Evolutionary conservation across 2,888 invertebrate species (phyloP).

Genomic region (Drosophila monieri): DNA sequence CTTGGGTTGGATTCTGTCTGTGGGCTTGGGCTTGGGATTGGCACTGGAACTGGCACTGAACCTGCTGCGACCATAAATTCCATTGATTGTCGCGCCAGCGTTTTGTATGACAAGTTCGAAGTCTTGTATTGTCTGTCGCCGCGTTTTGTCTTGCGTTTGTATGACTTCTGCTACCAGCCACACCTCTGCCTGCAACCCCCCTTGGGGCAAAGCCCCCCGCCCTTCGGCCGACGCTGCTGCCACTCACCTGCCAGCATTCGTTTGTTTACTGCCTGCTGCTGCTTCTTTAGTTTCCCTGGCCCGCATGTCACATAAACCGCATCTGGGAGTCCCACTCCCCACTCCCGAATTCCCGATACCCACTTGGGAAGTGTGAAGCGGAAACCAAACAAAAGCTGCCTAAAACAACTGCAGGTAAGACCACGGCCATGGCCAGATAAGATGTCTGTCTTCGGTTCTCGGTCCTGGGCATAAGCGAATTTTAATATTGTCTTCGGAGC

Average conservation of each 20-base stretch:
- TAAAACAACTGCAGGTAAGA: conserved; percentile 71
- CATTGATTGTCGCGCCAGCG: conserved; percentile 75
- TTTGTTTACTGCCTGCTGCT: conserved; percentile 36
- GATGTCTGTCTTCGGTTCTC: conserved; percentile 15
- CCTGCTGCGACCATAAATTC: conserved; percentile 66
- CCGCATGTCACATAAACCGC: conserved; percentile 78
- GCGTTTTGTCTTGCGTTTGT: conserved; percentile 59
- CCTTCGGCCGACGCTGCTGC: conserved; percentile 41
- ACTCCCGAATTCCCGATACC: conserved; percentile 18
- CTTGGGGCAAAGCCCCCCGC: neutral
- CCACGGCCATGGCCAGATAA: conserved; percentile 21
- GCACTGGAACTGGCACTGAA: conserved; percentile 18
- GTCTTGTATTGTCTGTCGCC: conserved; percentile 54
- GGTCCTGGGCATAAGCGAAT: conserved; percentile 63
- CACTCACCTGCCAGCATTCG: conserved; percentile 74
- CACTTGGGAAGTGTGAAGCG: conserved; percentile 77
- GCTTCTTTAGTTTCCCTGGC: conserved; percentile 50
- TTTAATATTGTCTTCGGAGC: conserved; percentile 60
- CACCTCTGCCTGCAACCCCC: conserved; percentile 33
- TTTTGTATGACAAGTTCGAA: conserved; percentile 75
- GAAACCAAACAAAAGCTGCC: conserved; percentile 78
- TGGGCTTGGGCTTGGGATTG: conserved; percentile 34
- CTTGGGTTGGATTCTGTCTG: conserved; percentile 24
- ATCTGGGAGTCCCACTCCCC: conserved; percentile 40
- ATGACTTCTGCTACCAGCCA: conserved; percentile 73